Conservation (phyloP, 2,113 vertebrate genomes). For the Aramus guarauna region DNA sequence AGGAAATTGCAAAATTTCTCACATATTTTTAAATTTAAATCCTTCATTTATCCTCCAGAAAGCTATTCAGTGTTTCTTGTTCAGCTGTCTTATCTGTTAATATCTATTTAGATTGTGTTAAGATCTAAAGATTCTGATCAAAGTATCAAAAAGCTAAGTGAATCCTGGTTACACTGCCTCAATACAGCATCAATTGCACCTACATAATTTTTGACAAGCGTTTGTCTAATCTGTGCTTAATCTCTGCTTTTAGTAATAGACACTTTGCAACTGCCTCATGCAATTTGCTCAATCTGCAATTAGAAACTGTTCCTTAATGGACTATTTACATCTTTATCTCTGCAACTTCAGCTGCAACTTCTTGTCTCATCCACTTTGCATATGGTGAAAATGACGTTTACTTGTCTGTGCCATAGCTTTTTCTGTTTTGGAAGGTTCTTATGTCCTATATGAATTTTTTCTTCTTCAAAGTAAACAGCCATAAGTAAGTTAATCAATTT, state of each 20-base stretch:
- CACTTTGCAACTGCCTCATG: background rate
- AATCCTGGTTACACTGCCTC: background rate
- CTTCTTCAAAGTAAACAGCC: background rate
- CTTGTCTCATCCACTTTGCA: rapidly evolving
- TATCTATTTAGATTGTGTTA: background rate
- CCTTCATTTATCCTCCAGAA: background rate
- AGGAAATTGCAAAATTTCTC: background rate
- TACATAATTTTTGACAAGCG: background rate
- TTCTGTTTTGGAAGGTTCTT: background rate
- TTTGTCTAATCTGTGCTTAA: background rate
- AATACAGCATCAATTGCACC: background rate
- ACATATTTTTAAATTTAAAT: background rate
- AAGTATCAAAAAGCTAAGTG: background rate
- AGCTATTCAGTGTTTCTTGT: background rate
- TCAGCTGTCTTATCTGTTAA: background rate
- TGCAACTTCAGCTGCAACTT: background rate
- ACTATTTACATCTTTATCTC: background rate
- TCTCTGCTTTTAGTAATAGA: background rate
- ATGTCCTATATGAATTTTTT: background rate
- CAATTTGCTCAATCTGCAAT: background rate
- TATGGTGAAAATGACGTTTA: background rate
- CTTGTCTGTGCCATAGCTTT: background rate
- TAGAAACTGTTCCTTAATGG: background rate
- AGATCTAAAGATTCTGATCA: background rate
- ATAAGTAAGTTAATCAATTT: background rate